Evolutionary conservation across 1,140 invertebrate species (phyloP).

Genomic region (Drosophila bocqueti): DNA sequence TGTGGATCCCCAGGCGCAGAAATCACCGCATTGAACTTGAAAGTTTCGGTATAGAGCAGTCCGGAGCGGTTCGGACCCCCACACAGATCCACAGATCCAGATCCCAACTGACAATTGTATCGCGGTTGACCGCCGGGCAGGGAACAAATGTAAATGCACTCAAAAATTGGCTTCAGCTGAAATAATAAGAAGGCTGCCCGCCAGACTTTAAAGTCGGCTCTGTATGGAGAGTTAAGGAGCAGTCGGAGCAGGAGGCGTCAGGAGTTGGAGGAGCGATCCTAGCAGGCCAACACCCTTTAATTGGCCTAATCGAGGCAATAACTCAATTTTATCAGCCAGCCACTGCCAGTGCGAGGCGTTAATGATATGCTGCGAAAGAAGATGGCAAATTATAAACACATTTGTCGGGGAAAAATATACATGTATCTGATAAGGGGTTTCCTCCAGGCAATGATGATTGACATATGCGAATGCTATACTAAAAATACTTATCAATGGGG

Average conservation of each 20-base stretch:
- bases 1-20: constrained; percentile 60
- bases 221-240: background rate
- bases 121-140: constrained; percentile 77
- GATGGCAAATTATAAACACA: constrained; percentile 21
- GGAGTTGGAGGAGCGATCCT: constrained; percentile 10
- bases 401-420: constrained; percentile 6
- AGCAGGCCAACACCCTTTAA: constrained; percentile 67
- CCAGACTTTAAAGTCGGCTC: constrained; percentile 16
- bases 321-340: constrained; percentile 76
- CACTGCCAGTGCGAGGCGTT: constrained; percentile 35
- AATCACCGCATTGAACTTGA: constrained; percentile 77
- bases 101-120: constrained; percentile 74
- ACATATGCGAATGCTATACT: constrained; percentile 6
- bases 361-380: constrained; percentile 44
- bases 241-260: background rate
- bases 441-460: constrained; percentile 6
- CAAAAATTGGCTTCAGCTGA: constrained; percentile 47
- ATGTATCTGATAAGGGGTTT: background rate
- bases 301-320: constrained; percentile 77
- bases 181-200: constrained; percentile 48
- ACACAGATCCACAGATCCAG: constrained; percentile 42
- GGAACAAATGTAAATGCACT: constrained; percentile 40
- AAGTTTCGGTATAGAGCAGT: constrained; percentile 34
- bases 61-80: constrained; percentile 13
- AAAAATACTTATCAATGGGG: constrained; percentile 1